Base-by-base conservation (phyloP, 1,140 invertebrate genomes). In the Cydia fagiglandana region DNA sequence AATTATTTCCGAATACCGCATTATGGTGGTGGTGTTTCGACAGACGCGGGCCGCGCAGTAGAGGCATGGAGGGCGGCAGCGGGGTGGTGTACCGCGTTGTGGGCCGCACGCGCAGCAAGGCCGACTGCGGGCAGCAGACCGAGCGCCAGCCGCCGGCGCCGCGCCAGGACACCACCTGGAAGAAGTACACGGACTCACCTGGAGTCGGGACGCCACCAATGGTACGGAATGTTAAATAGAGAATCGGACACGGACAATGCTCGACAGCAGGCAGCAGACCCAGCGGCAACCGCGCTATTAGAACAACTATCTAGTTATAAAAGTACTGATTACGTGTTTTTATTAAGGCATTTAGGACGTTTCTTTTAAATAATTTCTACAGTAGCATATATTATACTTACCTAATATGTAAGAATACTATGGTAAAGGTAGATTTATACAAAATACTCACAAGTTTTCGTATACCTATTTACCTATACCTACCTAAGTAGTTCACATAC, bases 141-240 rank as follows among this genome's bases (percentile, higher is more conserved):
- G 93, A 93, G 56, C 79, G 89, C 6, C 89, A 90, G 75, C 90
- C 91, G 10, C 84, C 87, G 0, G 74, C 81, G 13, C 82, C 87
- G 4, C 80, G 91, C 10, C 91, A 92, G 45, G 93, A 93, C 74
- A 91, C 90, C 76, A 93, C 91, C 17, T 93, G 93, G 93, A 93
- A 93, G 85, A 93, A 93, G 76, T 94, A 94, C 75, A 94, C 93
- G 24, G 93, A 94, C 81, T 94, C 93, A 17, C 94, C 94, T 28
- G 94, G 94, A 64, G 94, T 94, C 24, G 93, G 94, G n/a, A 91
- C 93, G 64, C 94, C 94, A 12, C 89, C 89, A 70, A 76, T 88
- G 86, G 91, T 93, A 84, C 81, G 53, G 6, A 61, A 61, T 47
- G 45, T 47, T 47, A 4, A 47, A 9, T 47, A 47, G 45, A 47